Conservation (phyloP, 1,140 invertebrate species). For the Danaus plexippus region DNA sequence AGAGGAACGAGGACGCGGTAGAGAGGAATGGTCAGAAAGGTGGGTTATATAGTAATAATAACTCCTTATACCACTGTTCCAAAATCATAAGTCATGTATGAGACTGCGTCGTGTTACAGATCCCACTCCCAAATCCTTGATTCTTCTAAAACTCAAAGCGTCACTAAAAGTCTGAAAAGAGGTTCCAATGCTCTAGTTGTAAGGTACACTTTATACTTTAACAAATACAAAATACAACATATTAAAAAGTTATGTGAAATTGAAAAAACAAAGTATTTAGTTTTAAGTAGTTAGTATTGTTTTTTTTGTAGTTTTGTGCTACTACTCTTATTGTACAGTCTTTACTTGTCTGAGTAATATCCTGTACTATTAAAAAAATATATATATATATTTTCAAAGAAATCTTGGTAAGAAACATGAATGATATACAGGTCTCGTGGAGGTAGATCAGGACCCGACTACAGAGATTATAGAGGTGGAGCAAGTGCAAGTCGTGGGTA, state of each 20-base stretch:
- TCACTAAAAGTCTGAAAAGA: constrained; percentile 46
- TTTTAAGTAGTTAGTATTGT: too few relatives aligned
- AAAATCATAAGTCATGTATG: too few relatives aligned
- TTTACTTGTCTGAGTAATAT: too few relatives aligned
- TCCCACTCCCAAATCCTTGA: constrained; percentile 46
- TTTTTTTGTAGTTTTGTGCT: too few relatives aligned
- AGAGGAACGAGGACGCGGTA: constrained; percentile 73
- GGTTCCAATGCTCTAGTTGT: constrained; percentile 32
- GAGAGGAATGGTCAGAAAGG: constrained; percentile 85
- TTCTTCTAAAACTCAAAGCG: constrained; percentile 38
- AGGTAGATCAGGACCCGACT: constrained; percentile 75
- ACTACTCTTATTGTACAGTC: too few relatives aligned
- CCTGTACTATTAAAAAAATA: too few relatives aligned
- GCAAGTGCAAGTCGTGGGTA: constrained; percentile 72
- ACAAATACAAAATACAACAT: not conserved
- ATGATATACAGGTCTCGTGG: constrained; percentile 42
- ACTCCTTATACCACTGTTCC: not conserved
- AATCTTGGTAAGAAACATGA: too few relatives aligned
- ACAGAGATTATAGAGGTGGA: constrained; percentile 79
- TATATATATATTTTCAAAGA: too few relatives aligned
- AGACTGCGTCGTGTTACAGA: constrained; percentile 38
- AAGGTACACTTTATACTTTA: constrained; percentile 36
- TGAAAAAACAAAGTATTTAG: too few relatives aligned
- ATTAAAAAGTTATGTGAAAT: too few relatives aligned
- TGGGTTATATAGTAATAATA: constrained; percentile 22